Evolutionary conservation across 2,797 vertebrate species (phyloP), one percentile per base, ranked within the genome.

Genomic region (Denticeps clupeoides): DNA sequence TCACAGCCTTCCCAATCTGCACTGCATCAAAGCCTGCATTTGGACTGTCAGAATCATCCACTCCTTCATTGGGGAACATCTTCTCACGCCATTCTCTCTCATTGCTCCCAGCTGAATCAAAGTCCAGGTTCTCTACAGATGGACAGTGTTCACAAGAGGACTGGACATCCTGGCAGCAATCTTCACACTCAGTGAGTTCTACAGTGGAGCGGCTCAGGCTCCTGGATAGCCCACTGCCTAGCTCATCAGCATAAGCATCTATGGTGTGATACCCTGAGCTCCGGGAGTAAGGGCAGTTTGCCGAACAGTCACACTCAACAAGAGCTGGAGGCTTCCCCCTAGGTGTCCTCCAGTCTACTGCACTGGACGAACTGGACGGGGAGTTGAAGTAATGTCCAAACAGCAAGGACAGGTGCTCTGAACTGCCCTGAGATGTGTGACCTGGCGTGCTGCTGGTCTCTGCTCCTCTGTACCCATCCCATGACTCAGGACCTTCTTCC

Each of bases 201-300:
- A 82, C 55, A 3, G 80, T 84, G 10, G 81, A 85, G 47, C 73
- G 74, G 49, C 80, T 86, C 46, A 76, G 44, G 58, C 80, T 85
- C 47, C 73, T 56, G 2, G 79, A 83, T 4, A 77, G 70, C 7
- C 47, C 73, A 31, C 72, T 77, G 16, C 46, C 69, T 3, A 60
- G 38, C 29, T 81, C 70, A 40, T 80, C 76, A 4, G 45, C 58
- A 48, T 72, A 79, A 3, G 68, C 65, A 15, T 80, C 70, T 54
- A 65, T 61, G 3, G 80, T 80, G 61, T 82, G 76, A 56, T 82
- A 83, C 45, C 78, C 81, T 15, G 82, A 82, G 51, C 75, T 82
- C 13, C 57, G 69, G 0, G 79, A 83, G 55, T 77, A 84, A 0
- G 73, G 79, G 49, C 74, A 82, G 52, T 78, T 75, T 22, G 63